Evolutionary conservation across 2,113 vertebrate genomes (phyloP).

Genomic region (Antechinus stuartii): DNA sequence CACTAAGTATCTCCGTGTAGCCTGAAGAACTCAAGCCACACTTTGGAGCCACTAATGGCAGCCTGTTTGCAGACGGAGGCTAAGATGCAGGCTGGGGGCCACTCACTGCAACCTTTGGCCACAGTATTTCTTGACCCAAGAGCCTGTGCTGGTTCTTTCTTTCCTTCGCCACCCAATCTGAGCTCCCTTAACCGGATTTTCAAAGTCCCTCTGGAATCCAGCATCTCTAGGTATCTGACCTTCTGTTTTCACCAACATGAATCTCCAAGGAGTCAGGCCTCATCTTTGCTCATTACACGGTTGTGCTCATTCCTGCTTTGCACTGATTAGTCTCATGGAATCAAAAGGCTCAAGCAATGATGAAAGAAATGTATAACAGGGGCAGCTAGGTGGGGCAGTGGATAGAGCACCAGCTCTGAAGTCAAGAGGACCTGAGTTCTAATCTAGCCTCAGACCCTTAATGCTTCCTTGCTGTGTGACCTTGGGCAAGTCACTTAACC

Average conservation of each 20-base stretch:
- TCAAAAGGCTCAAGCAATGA: background rate
- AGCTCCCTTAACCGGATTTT: background rate
- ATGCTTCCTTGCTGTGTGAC: no score
- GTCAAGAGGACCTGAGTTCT: no score
- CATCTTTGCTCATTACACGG: no score
- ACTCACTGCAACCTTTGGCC: background rate
- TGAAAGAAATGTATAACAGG: no score
- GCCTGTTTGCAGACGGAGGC: background rate
- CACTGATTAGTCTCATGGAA: background rate
- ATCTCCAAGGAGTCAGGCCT: background rate
- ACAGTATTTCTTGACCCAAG: background rate
- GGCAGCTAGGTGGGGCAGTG: no score
- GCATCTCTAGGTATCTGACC: background rate
- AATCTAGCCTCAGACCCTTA: no score
- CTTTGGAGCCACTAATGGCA: constrained; percentile 5
- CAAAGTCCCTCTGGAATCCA: background rate
- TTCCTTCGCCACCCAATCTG: background rate
- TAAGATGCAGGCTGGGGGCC: background rate
- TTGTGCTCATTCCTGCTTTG: background rate
- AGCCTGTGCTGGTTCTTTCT: background rate
- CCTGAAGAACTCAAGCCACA: constrained; percentile 35
- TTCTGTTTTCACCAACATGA: background rate
- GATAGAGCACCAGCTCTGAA: no score
- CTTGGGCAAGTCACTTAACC: no score
- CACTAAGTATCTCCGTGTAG: constrained; percentile 28